phyloP scores from a whole-genome alignment of 92 coral and sea anemone genomes.

The Parazoanthus atlanticus region DNA sequence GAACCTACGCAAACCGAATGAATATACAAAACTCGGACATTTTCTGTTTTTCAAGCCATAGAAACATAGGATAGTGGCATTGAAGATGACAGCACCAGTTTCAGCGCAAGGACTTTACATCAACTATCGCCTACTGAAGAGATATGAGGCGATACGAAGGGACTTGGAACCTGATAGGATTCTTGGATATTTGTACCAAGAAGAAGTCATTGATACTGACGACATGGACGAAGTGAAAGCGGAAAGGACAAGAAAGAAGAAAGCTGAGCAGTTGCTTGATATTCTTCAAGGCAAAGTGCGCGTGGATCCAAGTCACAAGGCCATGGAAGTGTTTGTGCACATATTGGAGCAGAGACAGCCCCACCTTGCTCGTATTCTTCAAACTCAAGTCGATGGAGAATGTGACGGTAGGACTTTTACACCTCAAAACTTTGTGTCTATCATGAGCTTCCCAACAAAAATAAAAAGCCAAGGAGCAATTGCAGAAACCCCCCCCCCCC shows the following conservation, averaged over 20 bases:
- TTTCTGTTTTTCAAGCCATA: not conserved
- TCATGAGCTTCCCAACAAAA: too few species aligned
- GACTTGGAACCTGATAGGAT: conserved; percentile 83
- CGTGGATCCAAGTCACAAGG: not conserved
- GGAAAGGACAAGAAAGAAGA: conserved; percentile 60
- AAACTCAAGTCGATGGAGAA: conserved; percentile 53
- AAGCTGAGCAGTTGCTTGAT: conserved; percentile 62
- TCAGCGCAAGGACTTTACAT: conserved; percentile 15
- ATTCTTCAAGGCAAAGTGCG: conserved; percentile 49
- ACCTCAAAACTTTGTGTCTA: not conserved
- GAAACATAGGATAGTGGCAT: not conserved
- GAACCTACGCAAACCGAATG: not conserved
- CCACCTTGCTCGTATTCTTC: conserved; percentile 70
- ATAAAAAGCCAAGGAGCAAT: too few species aligned
- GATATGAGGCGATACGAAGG: conserved; percentile 49
- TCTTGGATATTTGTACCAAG: conserved; percentile 76
- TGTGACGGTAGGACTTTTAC: not conserved
- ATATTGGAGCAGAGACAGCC: conserved; percentile 69
- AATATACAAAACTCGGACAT: not conserved
- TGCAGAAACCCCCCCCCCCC: too few species aligned
- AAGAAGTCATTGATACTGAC: conserved; percentile 78
- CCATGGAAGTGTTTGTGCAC: conserved; percentile 55
- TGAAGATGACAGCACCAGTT: conserved; percentile 2
- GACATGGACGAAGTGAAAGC: conserved; percentile 76
- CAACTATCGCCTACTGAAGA: conserved; percentile 57